Base-by-base conservation (phyloP, 2,888 invertebrate species). In the Cryptophagus acutangulus region DNA sequence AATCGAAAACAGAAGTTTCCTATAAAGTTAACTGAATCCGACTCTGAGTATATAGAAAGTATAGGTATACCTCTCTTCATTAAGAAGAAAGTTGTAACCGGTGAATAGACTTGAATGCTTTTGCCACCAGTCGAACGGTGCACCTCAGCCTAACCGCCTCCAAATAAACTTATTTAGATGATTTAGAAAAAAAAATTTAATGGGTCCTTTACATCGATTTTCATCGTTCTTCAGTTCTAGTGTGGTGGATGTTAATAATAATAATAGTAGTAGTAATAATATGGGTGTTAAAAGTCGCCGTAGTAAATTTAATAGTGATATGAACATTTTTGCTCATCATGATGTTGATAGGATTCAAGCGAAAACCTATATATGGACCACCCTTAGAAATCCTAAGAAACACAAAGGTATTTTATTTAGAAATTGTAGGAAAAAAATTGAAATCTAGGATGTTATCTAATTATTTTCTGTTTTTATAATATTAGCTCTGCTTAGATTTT, bases 171-270 rank as follows among this genome's bases (percentile, higher is more conserved):
- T n/a, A n/a, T n/a, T n/a, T n/a, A n/a, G n/a, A n/a, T n/a, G n/a
- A n/a, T n/a, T n/a, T n/a, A n/a, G n/a, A n/a, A n/a, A n/a, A n/a
- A n/a, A n/a, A n/a, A 49, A 41, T 51, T 52, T 52, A 48, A 79
- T 81, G 77, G 77, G 77, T 57, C 78, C 79, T 18, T 63, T 81
- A 29, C 74, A 79, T 52, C 76, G 75, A 61, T 71, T 80, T 37
- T 77, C 78, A 47, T 77, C 79, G 40, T 71, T 80, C 49, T 79
- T 81, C 61, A 76, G 78, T 65, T 59, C 64, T 26, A 70, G 69
- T 60, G 61, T 58, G 2, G 55, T 65, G 35, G 77, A 78, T 58
- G 67, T 71, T 18, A 76, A 74, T 49, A 72, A 68, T 51, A 74
- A 70, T 57, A 54, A 16, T 17, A 15, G 10, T 9, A 43, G 41